phyloP scores from a whole-genome alignment of 2,797 vertebrate species.

The Phataginus tetradactyla region DNA sequence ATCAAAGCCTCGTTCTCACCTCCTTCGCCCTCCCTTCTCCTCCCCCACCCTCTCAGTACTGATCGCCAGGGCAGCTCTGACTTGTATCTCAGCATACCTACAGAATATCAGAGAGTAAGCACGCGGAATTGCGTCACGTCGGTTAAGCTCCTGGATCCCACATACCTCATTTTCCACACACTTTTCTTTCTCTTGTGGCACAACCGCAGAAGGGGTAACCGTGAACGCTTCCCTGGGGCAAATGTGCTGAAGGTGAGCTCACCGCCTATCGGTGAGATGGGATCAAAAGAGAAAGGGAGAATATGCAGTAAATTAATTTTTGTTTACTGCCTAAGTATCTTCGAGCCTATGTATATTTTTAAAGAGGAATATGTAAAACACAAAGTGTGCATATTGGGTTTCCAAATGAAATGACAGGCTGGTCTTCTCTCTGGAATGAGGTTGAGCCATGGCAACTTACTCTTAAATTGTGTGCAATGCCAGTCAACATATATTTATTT shows the following conservation, averaged over 20 bases:
- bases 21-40: background rate
- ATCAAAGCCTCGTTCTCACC: background rate
- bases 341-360: background rate
- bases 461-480: background rate
- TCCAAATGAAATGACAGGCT: background rate
- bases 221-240: background rate
- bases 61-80: background rate
- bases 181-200: background rate
- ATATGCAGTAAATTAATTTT: background rate
- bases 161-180: background rate
- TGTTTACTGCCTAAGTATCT: background rate
- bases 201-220: background rate
- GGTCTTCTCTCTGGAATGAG: background rate
- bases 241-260: background rate
- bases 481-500: background rate
- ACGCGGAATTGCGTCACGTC: background rate
- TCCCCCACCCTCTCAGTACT: background rate
- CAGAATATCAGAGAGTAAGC: background rate
- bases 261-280: too few species aligned
- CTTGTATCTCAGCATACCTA: background rate
- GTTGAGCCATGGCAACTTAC: background rate
- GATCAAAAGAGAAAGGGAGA: background rate
- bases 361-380: background rate
- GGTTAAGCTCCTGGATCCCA: background rate
- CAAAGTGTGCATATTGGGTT: background rate